Base-by-base conservation (phyloP, 2,888 invertebrate genomes). In the Incurvaria masculella region DNA sequence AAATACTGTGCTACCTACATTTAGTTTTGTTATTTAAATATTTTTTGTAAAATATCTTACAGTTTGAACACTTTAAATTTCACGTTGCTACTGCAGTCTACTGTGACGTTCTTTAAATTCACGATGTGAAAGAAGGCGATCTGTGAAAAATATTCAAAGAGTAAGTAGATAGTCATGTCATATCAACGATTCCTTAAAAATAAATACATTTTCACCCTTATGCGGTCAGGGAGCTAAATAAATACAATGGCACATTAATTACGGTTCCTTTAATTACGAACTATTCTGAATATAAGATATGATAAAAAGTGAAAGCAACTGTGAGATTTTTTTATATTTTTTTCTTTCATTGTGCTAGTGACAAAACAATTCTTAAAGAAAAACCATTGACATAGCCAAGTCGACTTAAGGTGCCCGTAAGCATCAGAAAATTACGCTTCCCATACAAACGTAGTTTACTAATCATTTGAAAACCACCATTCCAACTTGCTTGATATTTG, bases 161-260 rank as follows among this genome's bases (percentile, higher is more conserved):
- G n/a, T n/a, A n/a, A n/a, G n/a, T n/a, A n/a, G n/a, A n/a, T n/a
- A n/a, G n/a, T n/a, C n/a, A n/a, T n/a, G n/a, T n/a, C n/a, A n/a
- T n/a, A n/a, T n/a, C n/a, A n/a, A n/a, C n/a, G n/a, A n/a, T n/a
- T n/a, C n/a, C n/a, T n/a, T n/a, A n/a, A n/a, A n/a, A n/a, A n/a
- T n/a, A n/a, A n/a, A n/a, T n/a, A n/a, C n/a, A n/a, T n/a, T n/a
- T n/a, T n/a, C n/a, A n/a, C n/a, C n/a, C n/a, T n/a, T n/a, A n/a
- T n/a, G n/a, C n/a, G 41, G 48, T 44, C 50, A 48, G 52, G 39
- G 45, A 33, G 51, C 49, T 50, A 50, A 51, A 53, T 55, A 51
- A 42, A 62, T 59, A 61, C 61, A 68, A 75, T 76, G 75, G 75
- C 76, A 75, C 74, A 59, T 66, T 69, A 72, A 67, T 67, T 65